Base-by-base conservation (phyloP, 2,888 invertebrate species). In the Mimumesa dahlbomi region DNA sequence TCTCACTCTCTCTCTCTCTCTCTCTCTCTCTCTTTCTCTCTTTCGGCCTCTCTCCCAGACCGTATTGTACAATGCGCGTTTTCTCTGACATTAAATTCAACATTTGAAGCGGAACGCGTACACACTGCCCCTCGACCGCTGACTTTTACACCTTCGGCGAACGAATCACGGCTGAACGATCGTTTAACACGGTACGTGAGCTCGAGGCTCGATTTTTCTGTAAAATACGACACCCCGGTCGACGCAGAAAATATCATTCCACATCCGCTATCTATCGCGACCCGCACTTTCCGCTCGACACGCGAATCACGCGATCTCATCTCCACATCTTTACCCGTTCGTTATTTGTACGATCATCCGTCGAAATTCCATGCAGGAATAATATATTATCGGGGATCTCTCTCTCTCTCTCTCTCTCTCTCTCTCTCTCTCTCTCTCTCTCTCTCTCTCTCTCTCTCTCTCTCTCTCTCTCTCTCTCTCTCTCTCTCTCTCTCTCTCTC, bases 111-210 rank as follows among this genome's bases (percentile, higher is more conserved):
- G 31, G 18, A 49, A n/a, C 29, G 25, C 40, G 22, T n/a, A n/a
- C 29, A 18, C 40, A 16, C 7, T 11, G 11, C 45, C 13, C 25
- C n/a, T n/a, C 42, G 19, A 34, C 31, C 22, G 13, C 6, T 34
- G 56, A 61, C 52, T 61, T 50, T 59, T 61, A 50, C 31, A 50
- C 40, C 25, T 25, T 61, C 61, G 22, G 56, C 56, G 42, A 45
- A 54, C 67, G 61, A 61, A 67, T 67, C 70, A 61, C 56, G 52
- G 19, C 19, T 18, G 46, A 67, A 56, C 61, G 50, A 67, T 70
- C 54, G 31, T 69, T 49, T 52, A 53, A 43, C 65, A 48, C 66
- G 38, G 16, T 22, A 50, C 36, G 34, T 16, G 52, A 34, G 43
- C 50, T 11, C 31, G 25, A 38, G 49, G 49, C 16, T 59, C 54